Evolutionary conservation across 2,888 invertebrate genomes (phyloP), one percentile per base, ranked within the genome.

Genomic region (Phengaris alcon): DNA sequence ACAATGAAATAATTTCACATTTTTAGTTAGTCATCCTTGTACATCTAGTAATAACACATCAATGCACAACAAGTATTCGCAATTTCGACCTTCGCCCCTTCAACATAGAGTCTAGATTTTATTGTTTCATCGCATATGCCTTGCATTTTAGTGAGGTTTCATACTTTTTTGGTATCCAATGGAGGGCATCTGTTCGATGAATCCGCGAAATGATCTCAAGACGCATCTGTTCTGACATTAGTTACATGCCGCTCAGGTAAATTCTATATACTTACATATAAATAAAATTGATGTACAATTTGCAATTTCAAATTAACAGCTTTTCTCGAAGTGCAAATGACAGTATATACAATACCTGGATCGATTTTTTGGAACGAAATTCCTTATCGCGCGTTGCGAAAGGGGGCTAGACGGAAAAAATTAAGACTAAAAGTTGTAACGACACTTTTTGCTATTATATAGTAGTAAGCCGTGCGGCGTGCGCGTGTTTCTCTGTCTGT

Each of bases 151-250:
- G 46, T 48, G n/a, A 69, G 48, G 22, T 54, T 72, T 72, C 72
- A 54, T 72, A 72, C 22, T 52, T 52, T 22, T 70, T 12, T 54
- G 72, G 15, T n/a, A 55, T 64, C 52, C 51, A 12, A 72, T 75
- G 13, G 68, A 57, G 74, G 70, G 78, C 78, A 77, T 77, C 77
- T 77, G 78, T 76, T 75, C 78, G 79, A 81, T 86, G 88, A 84
- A 89, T 91, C 91, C 88, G 92, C 92, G 85, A 90, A 87, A 84
- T 82, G 83, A 86, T 87, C 88, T 85, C 78, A 77, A 80, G 85
- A 82, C 84, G 82, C 91, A 91, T 89, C 91, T 91, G 93, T 87
- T 82, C 82, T 80, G 88, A 85, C 92, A 91, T 91, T 93, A 93
- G 93, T 92, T 90, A 88, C 92, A 91, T 91, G 91, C 88, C 85